Percentiles rank a stretch among this genome's conserved stretches.
phyloP scores from a whole-genome alignment of 2,888 invertebrate species.

The Carterocephalus palaemon region DNA sequence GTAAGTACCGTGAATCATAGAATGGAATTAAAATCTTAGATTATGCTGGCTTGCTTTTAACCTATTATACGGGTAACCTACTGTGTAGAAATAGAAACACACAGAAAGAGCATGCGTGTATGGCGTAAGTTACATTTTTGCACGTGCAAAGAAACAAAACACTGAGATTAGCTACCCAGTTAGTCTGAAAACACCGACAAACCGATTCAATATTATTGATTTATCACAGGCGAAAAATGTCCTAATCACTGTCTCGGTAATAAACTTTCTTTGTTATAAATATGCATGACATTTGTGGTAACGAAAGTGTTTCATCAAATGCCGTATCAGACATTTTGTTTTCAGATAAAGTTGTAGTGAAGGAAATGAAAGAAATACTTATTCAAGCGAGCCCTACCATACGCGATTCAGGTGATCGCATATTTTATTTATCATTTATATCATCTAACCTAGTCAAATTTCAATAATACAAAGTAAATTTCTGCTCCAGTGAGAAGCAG shows the following conservation, averaged over 20 bases:
- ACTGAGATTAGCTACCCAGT: too few relatives aligned
- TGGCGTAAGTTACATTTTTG: too few relatives aligned
- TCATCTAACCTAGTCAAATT: too few relatives aligned
- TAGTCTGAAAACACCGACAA: not conserved
- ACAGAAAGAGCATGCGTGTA: too few relatives aligned
- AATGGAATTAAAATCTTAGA: too few relatives aligned
- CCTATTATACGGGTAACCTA: too few relatives aligned
- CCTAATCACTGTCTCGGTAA: not conserved
- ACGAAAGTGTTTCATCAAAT: constrained; percentile 17
- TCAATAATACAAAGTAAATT: constrained; percentile 29
- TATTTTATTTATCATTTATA: constrained; percentile 7
- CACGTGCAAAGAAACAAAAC: too few relatives aligned
- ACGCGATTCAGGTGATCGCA: constrained; percentile 44
- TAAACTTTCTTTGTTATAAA: constrained; percentile 1
- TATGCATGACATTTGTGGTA: not conserved
- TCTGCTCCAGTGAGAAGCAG: constrained; percentile 44
- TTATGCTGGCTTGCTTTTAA: too few relatives aligned
- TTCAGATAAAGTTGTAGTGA: constrained; percentile 42
- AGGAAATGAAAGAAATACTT: constrained; percentile 41
- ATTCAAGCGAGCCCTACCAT: constrained; percentile 45
- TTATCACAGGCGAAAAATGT: not conserved
- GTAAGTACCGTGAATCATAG: too few relatives aligned
- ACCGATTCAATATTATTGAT: not conserved
- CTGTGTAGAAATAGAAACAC: too few relatives aligned
- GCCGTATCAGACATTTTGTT: constrained; percentile 28